Evolutionary conservation across 1,140 invertebrate genomes (phyloP).

Genomic region (Eurosta solidaginis): DNA sequence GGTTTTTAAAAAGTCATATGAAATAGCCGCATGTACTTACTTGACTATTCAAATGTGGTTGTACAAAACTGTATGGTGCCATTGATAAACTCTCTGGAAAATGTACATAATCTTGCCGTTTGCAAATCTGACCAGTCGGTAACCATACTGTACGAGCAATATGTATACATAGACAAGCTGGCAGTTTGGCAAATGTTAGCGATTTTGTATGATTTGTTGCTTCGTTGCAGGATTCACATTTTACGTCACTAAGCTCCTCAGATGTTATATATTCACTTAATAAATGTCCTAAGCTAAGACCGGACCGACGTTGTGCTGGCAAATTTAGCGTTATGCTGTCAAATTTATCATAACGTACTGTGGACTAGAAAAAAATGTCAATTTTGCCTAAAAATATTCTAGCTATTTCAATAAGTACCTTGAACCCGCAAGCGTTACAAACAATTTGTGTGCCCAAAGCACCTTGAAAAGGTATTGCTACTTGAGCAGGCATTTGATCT

Average conservation of each 20-base stretch:
- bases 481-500: constrained; percentile 61
- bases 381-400: not conserved
- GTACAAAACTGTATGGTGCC: constrained; percentile 75
- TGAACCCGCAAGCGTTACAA: constrained; percentile 79
- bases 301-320: constrained; percentile 63
- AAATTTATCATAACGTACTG: constrained; percentile 86
- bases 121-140: constrained; percentile 72
- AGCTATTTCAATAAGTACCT: constrained; percentile 61
- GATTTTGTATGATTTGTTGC: constrained; percentile 74
- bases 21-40: too few relatives aligned
- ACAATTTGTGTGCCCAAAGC: constrained; percentile 83
- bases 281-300: constrained; percentile 64
- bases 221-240: constrained; percentile 77
- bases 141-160: constrained; percentile 85
- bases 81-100: constrained; percentile 84
- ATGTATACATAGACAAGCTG: constrained; percentile 70
- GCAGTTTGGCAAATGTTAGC: constrained; percentile 79
- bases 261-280: constrained; percentile 81
- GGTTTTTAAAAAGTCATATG: too few relatives aligned
- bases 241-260: constrained; percentile 81
- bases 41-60: constrained; percentile 62
- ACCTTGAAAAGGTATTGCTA: constrained; percentile 73
- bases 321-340: constrained; percentile 82
- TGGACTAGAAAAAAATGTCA: constrained; percentile 66
- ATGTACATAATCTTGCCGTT: constrained; percentile 82